Evolutionary conservation across 2,113 vertebrate genomes (phyloP).

Genomic region (Pluvianellus socialis): DNA sequence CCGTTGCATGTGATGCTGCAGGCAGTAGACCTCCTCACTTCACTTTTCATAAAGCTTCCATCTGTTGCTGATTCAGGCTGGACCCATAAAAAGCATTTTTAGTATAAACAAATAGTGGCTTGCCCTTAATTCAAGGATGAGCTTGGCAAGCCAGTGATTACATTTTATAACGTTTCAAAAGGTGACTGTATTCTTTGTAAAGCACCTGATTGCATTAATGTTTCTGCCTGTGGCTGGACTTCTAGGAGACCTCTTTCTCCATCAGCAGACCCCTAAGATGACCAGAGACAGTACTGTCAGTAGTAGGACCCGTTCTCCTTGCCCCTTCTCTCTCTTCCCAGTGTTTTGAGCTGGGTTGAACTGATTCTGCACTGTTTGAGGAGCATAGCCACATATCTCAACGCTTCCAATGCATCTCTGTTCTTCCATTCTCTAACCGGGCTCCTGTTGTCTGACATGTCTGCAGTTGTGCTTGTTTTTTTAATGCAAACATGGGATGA

Average conservation of each 20-base stretch:
- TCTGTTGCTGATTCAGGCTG: background rate
- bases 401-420: background rate
- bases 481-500: conserved; percentile 30
- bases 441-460: conserved; percentile 43
- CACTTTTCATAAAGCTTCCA: background rate
- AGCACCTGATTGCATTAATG: background rate
- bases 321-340: background rate
- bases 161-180: conserved; percentile 6
- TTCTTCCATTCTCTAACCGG: conserved; percentile 16
- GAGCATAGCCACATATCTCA: background rate
- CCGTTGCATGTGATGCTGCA: background rate
- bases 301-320: background rate
- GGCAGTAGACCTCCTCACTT: background rate
- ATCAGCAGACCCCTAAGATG: background rate
- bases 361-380: background rate
- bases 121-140: background rate
- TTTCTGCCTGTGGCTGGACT: background rate
- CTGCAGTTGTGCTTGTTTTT: conserved; percentile 40
- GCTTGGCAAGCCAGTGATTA: background rate
- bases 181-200: background rate
- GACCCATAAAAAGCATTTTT: background rate
- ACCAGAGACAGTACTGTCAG: background rate
- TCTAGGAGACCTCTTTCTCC: background rate
- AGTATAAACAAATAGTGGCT: background rate
- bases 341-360: background rate